A percentile compares a stretch with the other conserved stretches of the same genome.
Conservation (phyloP, 1,140 invertebrate genomes). For the Polyergus mexicanus region DNA sequence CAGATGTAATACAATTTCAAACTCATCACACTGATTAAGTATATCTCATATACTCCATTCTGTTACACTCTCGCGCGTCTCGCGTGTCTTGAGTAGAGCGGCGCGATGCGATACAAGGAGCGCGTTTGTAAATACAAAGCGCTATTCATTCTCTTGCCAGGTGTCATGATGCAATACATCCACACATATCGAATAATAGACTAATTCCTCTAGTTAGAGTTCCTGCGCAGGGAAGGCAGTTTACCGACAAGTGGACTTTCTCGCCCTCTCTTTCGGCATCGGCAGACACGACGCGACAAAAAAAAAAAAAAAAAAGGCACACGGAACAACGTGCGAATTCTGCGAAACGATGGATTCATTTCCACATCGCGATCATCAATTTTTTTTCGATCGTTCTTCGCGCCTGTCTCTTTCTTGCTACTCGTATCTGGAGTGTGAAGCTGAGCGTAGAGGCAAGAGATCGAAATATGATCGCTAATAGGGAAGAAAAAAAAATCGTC, state of each 20-base stretch:
- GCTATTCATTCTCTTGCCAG: slow-evolving; percentile 70
- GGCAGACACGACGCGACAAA: not conserved
- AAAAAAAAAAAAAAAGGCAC: slow-evolving; percentile 8
- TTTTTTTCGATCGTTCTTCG: not conserved
- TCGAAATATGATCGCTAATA: not conserved
- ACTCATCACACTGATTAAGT: slow-evolving; percentile 33
- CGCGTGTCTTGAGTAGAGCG: slow-evolving; percentile 15
- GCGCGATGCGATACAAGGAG: slow-evolving; percentile 6
- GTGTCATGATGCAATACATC: slow-evolving; percentile 72
- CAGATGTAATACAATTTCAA: not conserved
- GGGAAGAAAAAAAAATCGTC: not conserved
- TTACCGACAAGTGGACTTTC: slow-evolving; percentile 54
- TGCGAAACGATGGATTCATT: slow-evolving; percentile 4
- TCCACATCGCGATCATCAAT: not conserved
- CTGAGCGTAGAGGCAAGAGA: not conserved
- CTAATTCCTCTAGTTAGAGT: slow-evolving; percentile 75
- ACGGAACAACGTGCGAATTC: slow-evolving; percentile 29
- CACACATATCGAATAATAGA: slow-evolving; percentile 66
- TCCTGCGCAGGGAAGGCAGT: slow-evolving; percentile 67
- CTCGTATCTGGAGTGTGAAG: slow-evolving; percentile 37
- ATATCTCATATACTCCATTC: slow-evolving; percentile 17
- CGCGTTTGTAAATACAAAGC: slow-evolving; percentile 65
- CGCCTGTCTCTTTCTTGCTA: slow-evolving; percentile 31
- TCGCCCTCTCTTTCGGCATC: slow-evolving; percentile 48
- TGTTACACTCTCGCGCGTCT: slow-evolving; percentile 41